Evolutionary conservation across 2,888 invertebrate species (phyloP).

Genomic region (Pammene fasciana): DNA sequence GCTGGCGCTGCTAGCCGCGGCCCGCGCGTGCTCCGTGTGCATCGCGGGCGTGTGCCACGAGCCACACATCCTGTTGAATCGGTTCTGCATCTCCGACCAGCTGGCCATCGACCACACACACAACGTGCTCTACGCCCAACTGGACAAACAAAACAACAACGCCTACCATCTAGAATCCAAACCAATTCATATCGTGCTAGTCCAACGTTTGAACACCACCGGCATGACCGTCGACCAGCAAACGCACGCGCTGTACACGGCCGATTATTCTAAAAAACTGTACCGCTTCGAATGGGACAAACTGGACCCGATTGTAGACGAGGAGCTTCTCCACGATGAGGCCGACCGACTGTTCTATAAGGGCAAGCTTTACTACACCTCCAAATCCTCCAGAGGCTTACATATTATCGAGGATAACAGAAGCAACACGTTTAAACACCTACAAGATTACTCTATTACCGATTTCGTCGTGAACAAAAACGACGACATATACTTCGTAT

Average conservation of each 20-base stretch:
- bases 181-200: not conserved
- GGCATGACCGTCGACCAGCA: conserved; percentile 2
- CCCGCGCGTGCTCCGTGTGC: not conserved
- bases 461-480: conserved; percentile 14
- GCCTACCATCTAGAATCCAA: not conserved
- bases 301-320: not conserved
- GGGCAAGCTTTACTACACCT: not conserved
- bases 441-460: not conserved
- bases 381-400: not conserved
- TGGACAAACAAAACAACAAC: not conserved
- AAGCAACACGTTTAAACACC: not conserved
- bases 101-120: conserved; percentile 8
- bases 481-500: not conserved
- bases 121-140: conserved; percentile 10
- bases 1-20: not conserved
- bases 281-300: not conserved
- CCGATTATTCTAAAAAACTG: not conserved
- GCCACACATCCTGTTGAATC: not conserved
- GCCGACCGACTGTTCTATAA: conserved; percentile 4
- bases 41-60: conserved; percentile 1
- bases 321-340: not conserved
- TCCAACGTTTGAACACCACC: conserved; percentile 1
- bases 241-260: not conserved
- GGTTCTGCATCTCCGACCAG: conserved; percentile 5
- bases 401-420: not conserved